Evolutionary conservation across 2,888 invertebrate genomes (phyloP).

Genomic region (Sepiola atlantica): DNA sequence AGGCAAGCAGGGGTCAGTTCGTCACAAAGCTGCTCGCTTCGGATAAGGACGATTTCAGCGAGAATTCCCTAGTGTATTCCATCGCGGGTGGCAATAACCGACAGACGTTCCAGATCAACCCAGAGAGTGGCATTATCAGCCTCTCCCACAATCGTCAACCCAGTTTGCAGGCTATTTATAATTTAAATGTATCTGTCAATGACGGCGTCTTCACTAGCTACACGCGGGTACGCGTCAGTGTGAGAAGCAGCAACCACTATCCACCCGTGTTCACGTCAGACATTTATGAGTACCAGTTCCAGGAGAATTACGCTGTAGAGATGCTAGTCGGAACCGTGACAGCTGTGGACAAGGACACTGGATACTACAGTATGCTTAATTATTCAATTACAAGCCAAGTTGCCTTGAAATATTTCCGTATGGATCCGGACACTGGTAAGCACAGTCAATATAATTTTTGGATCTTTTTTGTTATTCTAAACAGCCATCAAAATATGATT

Average conservation of each 20-base stretch:
- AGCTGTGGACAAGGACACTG: slow-evolving; percentile 86
- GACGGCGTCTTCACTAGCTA: slow-evolving; percentile 96
- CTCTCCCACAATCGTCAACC: slow-evolving; percentile 85
- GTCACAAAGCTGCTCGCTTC: slow-evolving; percentile 87
- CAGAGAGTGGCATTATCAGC: slow-evolving; percentile 79
- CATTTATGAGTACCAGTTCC: slow-evolving; percentile 84
- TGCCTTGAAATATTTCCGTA: slow-evolving; percentile 73
- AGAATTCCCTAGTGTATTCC: slow-evolving; percentile 84
- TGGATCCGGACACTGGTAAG: slow-evolving; percentile 76
- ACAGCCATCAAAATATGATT: no score
- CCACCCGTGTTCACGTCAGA: slow-evolving; percentile 86
- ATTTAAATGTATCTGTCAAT: slow-evolving; percentile 93
- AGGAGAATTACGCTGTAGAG: slow-evolving; percentile 87
- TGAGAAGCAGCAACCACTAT: slow-evolving; percentile 80
- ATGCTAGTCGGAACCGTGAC: slow-evolving; percentile 84
- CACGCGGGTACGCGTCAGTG: slow-evolving; percentile 77
- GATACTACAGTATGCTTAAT: slow-evolving; percentile 81
- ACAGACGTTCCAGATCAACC: slow-evolving; percentile 71
- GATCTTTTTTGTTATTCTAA: no score
- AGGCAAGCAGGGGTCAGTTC: slow-evolving; percentile 89
- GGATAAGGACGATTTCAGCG: slow-evolving; percentile 89
- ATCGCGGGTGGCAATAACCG: slow-evolving; percentile 87
- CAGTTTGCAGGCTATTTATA: slow-evolving; percentile 80
- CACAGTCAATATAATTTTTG: background rate
- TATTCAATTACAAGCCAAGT: slow-evolving; percentile 76